phyloP scores from a whole-genome alignment of 2,797 vertebrate species.

The Crax fasciolata region DNA sequence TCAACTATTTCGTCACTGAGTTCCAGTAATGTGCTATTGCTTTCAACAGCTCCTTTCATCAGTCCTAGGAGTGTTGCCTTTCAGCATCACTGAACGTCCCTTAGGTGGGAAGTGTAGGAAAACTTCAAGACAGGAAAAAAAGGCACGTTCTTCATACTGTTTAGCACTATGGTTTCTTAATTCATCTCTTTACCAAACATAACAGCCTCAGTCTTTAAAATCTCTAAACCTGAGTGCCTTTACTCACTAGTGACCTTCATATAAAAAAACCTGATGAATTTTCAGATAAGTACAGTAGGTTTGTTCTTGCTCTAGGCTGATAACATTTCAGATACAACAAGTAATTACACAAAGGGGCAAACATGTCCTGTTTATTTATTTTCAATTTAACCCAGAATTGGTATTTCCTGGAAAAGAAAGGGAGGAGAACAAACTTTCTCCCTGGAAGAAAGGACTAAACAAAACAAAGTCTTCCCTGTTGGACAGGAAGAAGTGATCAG shows the following conservation, averaged over 20 bases:
- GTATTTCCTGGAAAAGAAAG: neutral
- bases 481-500: neutral
- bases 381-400: constrained; percentile 11
- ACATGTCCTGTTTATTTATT: neutral
- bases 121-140: neutral
- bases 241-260: constrained; percentile 21
- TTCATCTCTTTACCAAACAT: neutral
- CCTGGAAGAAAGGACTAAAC: neutral
- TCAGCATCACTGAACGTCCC: neutral
- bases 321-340: constrained; percentile 29
- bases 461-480: neutral
- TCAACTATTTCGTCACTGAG: neutral
- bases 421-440: neutral
- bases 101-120: neutral
- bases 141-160: neutral
- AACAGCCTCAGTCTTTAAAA: neutral
- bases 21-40: neutral
- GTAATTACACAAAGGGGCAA: neutral
- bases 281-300: neutral
- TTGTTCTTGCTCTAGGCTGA: constrained; percentile 38
- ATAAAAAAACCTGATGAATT: constrained; percentile 51
- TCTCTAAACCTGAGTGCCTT: neutral
- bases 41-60: neutral
- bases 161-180: neutral
- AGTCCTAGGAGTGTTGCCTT: neutral